Evolutionary conservation across 1,140 invertebrate genomes (phyloP).

Genomic region (Drosophila navojoa): DNA sequence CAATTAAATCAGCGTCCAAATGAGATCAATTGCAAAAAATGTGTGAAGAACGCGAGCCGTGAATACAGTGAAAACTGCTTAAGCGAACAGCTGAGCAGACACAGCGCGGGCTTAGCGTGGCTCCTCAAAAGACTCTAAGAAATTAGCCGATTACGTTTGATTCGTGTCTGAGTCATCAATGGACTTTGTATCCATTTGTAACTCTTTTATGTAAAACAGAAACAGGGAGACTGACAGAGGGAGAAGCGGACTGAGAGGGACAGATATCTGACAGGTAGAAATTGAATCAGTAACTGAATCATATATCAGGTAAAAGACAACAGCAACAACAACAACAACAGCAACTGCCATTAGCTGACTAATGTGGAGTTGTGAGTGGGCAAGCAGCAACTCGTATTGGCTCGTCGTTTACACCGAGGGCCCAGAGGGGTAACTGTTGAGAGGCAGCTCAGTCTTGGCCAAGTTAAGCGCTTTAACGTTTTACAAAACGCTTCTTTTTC

Average conservation of each 20-base stretch:
- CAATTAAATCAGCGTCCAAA: constrained; percentile 69
- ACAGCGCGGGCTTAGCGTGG: no score
- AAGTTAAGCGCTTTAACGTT: constrained; percentile 50
- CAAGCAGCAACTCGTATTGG: constrained; percentile 4
- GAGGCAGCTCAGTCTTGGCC: constrained; percentile 10
- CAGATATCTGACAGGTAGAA: constrained; percentile 4
- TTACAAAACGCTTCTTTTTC: constrained; percentile 51
- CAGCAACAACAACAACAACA: constrained; percentile 10
- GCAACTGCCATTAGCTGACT: constrained; percentile 64
- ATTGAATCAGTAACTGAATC: constrained; percentile 35
- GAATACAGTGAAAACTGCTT: neutral
- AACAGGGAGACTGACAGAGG: neutral
- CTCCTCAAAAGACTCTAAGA: neutral
- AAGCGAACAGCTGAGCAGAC: neutral
- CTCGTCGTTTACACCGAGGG: neutral
- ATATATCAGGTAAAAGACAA: constrained; percentile 32
- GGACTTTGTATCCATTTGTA: constrained; percentile 41
- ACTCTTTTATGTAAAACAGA: constrained; percentile 22
- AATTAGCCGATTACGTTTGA: neutral
- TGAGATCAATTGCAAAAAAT: constrained; percentile 21
- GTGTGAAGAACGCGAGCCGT: neutral
- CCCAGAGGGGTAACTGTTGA: neutral
- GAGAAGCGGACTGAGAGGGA: neutral
- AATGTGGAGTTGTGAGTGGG: constrained; percentile 34
- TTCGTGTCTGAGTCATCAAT: constrained; percentile 25